Evolutionary conservation across 2,113 vertebrate genomes (phyloP).

Genomic region (Uria aalge): DNA sequence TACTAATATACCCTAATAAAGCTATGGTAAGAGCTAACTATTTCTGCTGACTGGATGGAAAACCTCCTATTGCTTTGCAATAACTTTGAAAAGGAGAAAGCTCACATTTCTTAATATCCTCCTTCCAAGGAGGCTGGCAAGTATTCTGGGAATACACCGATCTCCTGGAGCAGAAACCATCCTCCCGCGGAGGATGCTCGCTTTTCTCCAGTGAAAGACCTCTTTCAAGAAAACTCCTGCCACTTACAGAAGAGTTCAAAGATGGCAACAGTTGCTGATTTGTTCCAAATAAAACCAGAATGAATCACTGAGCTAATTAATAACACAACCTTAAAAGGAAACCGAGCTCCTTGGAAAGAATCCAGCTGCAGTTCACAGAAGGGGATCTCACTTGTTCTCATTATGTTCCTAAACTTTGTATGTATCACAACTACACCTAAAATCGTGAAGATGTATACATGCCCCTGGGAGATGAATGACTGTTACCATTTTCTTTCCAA

Average conservation of each 20-base stretch:
- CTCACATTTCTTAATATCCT: background rate
- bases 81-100: background rate
- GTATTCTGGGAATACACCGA: background rate
- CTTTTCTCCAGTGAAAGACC: background rate
- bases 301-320: slow-evolving; percentile 32
- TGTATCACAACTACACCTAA: background rate
- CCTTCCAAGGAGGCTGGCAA: background rate
- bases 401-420: background rate
- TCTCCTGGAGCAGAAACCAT: background rate
- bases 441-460: background rate
- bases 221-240: background rate
- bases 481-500: background rate
- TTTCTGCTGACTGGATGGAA: background rate
- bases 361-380: slow-evolving; percentile 9
- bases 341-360: background rate
- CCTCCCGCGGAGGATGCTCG: background rate
- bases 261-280: background rate
- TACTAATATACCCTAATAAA: background rate
- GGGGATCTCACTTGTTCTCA: background rate
- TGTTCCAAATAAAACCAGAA: slow-evolving; percentile 5
- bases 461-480: background rate
- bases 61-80: background rate
- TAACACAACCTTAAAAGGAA: slow-evolving; percentile 26
- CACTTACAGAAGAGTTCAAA: background rate
- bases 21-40: background rate